phyloP scores from a whole-genome alignment of 1,140 invertebrate species.

The Drosophila burlai region DNA sequence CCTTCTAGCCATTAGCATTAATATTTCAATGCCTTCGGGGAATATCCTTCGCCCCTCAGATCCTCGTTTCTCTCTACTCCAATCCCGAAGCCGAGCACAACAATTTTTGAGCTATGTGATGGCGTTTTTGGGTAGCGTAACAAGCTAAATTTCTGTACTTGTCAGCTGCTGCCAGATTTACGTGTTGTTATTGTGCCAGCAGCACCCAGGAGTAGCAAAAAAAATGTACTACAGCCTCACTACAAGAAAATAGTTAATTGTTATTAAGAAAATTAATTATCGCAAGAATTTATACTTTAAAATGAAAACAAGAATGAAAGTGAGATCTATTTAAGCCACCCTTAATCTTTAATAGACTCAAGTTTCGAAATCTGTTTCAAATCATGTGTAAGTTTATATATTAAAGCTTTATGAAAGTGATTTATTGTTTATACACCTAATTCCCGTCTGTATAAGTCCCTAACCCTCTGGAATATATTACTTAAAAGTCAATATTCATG shows the following conservation, averaged over 20 bases:
- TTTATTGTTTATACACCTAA: neutral
- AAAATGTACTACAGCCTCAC: conserved; percentile 20
- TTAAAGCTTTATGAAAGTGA: neutral
- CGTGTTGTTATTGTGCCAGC: conserved; percentile 71
- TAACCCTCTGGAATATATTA: neutral
- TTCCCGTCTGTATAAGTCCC: neutral
- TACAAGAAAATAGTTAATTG: neutral
- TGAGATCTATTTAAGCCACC: too few species aligned
- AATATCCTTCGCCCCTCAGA: conserved; percentile 4
- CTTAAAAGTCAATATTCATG: neutral
- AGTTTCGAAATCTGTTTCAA: neutral
- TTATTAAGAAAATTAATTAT: neutral
- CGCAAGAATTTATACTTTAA: neutral
- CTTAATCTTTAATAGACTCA: too few species aligned
- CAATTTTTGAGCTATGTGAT: conserved; percentile 68
- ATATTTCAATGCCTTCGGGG: conserved; percentile 71
- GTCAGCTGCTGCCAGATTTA: conserved; percentile 76
- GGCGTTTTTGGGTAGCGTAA: conserved; percentile 44
- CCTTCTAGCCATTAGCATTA: conserved; percentile 75
- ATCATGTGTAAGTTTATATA: neutral
- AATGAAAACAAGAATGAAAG: neutral
- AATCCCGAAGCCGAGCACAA: conserved; percentile 1
- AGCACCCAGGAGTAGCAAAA: conserved; percentile 19
- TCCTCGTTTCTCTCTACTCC: neutral
- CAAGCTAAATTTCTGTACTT: conserved; percentile 64